Conservation (phyloP, 2,113 vertebrate genomes). For the Ailurus styani region DNA sequence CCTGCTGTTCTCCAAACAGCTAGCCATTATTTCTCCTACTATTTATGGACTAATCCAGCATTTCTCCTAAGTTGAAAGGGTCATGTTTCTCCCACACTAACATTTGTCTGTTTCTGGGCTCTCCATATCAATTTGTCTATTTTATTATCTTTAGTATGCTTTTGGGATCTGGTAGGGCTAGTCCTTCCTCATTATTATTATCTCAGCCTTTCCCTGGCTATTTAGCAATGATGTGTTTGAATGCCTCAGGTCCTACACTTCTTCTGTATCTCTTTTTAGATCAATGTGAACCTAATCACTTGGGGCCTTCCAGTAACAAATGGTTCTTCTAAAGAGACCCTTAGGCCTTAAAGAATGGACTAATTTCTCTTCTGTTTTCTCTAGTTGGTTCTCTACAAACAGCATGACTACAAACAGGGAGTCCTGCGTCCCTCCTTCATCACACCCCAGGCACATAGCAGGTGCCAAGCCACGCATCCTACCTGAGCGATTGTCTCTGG, state of each 20-base stretch:
- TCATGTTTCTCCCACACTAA: not conserved
- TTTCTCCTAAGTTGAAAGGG: not conserved
- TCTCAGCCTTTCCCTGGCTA: not conserved
- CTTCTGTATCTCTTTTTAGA: not conserved
- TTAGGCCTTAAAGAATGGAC: not conserved
- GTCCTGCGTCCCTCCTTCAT: not conserved
- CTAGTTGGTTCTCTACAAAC: not conserved
- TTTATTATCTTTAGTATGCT: not conserved
- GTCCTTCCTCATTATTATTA: not conserved
- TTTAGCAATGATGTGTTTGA: not conserved
- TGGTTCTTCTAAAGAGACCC: not conserved
- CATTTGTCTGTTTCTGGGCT: not conserved
- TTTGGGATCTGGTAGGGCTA: not conserved
- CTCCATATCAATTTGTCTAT: not conserved
- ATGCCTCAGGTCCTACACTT: not conserved
- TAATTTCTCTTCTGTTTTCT: not conserved
- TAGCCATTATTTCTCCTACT: not conserved
- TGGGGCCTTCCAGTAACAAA: not conserved
- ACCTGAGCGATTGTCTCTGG: constrained; percentile 99
- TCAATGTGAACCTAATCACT: not conserved
- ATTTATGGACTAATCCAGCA: not conserved
- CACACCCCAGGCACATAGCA: not conserved
- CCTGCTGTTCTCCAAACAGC: not conserved
- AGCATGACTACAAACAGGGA: not conserved
- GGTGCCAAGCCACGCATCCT: constrained; percentile 51